Conservation (phyloP, 1,140 invertebrate species). For the Oppia nitens region DNA sequence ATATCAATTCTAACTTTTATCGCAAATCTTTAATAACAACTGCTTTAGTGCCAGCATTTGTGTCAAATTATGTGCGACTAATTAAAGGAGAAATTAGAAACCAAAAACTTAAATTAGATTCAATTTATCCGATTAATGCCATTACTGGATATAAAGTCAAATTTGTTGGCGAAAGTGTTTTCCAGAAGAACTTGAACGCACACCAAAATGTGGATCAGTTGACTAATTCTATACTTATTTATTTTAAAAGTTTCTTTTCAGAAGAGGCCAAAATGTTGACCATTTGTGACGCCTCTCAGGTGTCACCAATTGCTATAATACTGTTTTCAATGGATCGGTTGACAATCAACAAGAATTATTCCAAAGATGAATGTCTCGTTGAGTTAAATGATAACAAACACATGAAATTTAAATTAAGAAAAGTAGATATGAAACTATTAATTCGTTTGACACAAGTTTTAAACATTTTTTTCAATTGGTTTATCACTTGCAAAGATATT, state of each 20-base stretch:
- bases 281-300: neutral
- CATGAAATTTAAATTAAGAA: neutral
- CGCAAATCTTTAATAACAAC: constrained; percentile 24
- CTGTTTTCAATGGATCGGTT: neutral
- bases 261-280: neutral
- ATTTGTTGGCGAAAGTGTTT: neutral
- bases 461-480: neutral
- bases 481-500: neutral
- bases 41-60: constrained; percentile 33
- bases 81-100: constrained; percentile 8
- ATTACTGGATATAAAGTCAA: neutral
- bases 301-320: neutral
- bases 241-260: constrained; percentile 1
- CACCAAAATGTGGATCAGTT: neutral
- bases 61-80: constrained; percentile 13
- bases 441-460: neutral
- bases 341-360: neutral
- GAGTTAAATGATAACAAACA: neutral
- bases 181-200: neutral
- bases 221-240: neutral
- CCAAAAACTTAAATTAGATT: neutral
- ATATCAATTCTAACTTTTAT: constrained; percentile 24
- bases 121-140: neutral
- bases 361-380: neutral
- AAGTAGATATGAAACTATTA: neutral